Percentiles rank a stretch among this genome's conserved stretches.
Conservation (phyloP, 1,140 invertebrate species). For the Potamilus streckersoni region DNA sequence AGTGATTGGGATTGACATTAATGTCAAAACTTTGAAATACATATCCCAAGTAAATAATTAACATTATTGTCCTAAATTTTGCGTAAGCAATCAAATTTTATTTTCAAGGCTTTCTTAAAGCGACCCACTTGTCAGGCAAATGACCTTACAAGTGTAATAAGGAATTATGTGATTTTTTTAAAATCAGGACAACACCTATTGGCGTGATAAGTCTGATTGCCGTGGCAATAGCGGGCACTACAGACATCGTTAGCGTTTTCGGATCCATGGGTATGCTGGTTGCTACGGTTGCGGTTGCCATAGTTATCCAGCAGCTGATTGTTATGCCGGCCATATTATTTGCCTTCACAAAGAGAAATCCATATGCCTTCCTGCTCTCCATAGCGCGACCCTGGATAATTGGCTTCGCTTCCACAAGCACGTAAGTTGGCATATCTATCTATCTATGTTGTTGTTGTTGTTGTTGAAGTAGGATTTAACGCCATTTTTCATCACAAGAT, state of each 20-base stretch:
- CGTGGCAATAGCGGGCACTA: conserved; percentile 87
- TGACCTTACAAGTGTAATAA: not conserved
- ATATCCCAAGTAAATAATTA: no score
- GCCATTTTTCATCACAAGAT: no score
- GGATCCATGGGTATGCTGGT: conserved; percentile 87
- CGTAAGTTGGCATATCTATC: no score
- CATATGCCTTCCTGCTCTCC: conserved; percentile 84
- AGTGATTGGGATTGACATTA: no score
- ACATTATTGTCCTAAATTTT: no score
- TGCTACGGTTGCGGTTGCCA: conserved; percentile 84
- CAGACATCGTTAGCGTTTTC: conserved; percentile 82
- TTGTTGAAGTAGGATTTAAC: no score
- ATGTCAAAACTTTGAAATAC: no score
- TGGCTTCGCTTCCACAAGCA: conserved; percentile 90
- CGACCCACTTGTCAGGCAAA: no score
- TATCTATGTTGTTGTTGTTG: no score
- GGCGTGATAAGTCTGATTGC: conserved; percentile 92
- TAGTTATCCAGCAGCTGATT: conserved; percentile 87
- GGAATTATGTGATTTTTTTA: not conserved
- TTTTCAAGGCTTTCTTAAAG: no score
- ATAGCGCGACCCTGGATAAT: conserved; percentile 88
- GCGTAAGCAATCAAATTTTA: no score
- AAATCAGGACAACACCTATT: conserved; percentile 80
- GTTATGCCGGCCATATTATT: conserved; percentile 88
- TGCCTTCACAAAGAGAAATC: conserved; percentile 85